Evolutionary conservation across 2,113 vertebrate species (phyloP), one percentile per base, ranked within the genome.

Genomic region (Dromas ardeola): DNA sequence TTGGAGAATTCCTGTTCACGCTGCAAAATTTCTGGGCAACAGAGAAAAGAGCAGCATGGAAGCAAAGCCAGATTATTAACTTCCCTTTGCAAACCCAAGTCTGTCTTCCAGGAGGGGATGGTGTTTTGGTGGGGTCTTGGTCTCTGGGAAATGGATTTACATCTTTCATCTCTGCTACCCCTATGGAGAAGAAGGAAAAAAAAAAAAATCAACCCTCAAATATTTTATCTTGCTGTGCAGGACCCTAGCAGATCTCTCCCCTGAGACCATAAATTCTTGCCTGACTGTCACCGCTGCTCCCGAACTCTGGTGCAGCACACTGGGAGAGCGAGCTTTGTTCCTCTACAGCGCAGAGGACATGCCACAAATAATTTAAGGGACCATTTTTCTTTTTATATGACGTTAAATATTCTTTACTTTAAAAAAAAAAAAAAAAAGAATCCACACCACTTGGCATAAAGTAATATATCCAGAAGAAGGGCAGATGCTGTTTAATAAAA

Each of bases 321-420:
- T n/a, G 92, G 88, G 93, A 92, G 93, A 95, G 84, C 59, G 94
- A 97, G 97, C 95, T 94, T 97, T 97, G 96, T 94, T 97, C 93
- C 49, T 96, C 49, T 42, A 19, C 58, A 21, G 89, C 23, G 2
- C 95, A 97, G 97, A 98, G 95, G 97, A 97, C 97, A 67, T 43
- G 95, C 93, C 96, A 96, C 95, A 93, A 56, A 97, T 97, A 97
- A 98, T 97, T 97, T 97, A 97, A 97, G 86, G 81, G 70, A 62
- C 79, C 72, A 52, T 98, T 97, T 97, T 96, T 97, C 97, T 97
- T 94, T 53, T 86, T 74, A 45, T 36, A 49, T 90, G 95, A 90
- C 13, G 0, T 94, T 97, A 97, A 97, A 97, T 97, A 97, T 97
- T 96, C 95, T 97, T 96, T 87, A 89, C 89, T 97, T 95, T 10